Evolutionary conservation across 2,888 invertebrate species (phyloP), one percentile per base, ranked within the genome.

Genomic region (Pterostichus niger): DNA sequence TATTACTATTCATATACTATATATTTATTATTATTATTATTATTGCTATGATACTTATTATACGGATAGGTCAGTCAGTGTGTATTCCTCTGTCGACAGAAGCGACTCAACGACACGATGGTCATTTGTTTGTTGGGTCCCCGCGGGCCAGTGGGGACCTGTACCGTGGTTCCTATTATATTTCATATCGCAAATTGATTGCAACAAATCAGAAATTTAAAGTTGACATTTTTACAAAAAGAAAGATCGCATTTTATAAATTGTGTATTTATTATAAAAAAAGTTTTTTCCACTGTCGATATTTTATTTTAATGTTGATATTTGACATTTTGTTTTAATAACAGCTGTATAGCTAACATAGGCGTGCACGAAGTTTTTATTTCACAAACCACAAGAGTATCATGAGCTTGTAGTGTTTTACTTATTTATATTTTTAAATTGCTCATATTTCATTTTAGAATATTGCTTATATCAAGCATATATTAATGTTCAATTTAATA

Each of bases 1-100:
- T 90, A 90, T 90, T 90, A 90, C 89, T 90, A 90, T 90, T 90
- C 90, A 90, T 89, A 89, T 89, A 88, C 88, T 89, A 88, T 88
- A 87, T 86, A 86, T 87, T 87, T 88, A 87, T 87, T 87, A 87
- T 88, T 86, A 86, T 85, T 86, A 83, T 85, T 84, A 87, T 88
- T 88, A 88, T 88, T 87, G 87, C 88, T 88, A 87, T 88, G 87
- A 82, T 82, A 82, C 75, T 82, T 82, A 68, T 79, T 79, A 80
- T 71, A 82, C 75, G 82, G 87, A 87, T 88, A 88, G 88, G 88
- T 87, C 88, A 88, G 88, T 88, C 88, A 87, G 88, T 89, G 89
- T 89, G 89, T 89, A 88, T 89, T 88, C 86, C 87, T 88, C 87
- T 71, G 35, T 81, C 35, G 64, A 35, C 64, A 64, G 64, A 64